These are phyloP conservation scores for Euzetes globulus DNA, from an alignment of 2,888 invertebrate genomes.

Conservation along the genomic window DNA sequence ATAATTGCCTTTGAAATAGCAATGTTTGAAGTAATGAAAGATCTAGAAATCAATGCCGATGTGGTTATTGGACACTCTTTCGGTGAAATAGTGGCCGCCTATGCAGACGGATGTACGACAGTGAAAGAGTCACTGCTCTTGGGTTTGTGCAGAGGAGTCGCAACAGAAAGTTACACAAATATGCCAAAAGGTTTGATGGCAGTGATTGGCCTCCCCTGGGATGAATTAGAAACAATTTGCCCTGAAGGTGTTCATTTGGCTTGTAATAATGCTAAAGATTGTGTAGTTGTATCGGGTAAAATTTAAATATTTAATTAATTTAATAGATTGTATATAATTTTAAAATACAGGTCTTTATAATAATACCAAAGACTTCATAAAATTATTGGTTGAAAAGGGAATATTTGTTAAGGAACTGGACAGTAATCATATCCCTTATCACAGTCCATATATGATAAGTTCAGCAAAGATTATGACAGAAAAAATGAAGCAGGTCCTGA, in stretches of 20 bases:
- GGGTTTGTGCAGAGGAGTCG: conserved; percentile 79
- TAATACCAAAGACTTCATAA: conserved; percentile 61
- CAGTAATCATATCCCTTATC: conserved; percentile 51
- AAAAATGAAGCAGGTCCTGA: conserved; percentile 54
- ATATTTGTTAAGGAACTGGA: conserved; percentile 87
- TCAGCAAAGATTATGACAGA: conserved; percentile 68
- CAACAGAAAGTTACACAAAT: background rate
- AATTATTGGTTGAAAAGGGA: conserved; percentile 61
- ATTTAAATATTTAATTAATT: conserved; percentile 59
- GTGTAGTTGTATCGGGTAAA: conserved; percentile 71
- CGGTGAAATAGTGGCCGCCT: conserved; percentile 88
- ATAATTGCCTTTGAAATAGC: conserved; percentile 96
- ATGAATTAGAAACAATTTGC: conserved; percentile 63
- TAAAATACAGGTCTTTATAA: conserved; percentile 18
- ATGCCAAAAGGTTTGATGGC: conserved; percentile 67
- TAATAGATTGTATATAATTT: too few species aligned
- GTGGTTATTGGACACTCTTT: conserved; percentile 95
- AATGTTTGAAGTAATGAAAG: conserved; percentile 71
- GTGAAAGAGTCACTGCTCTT: conserved; percentile 87
- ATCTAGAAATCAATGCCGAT: conserved; percentile 71
- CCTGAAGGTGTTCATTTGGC: conserved; percentile 74
- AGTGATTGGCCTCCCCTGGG: conserved; percentile 82
- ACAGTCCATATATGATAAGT: conserved; percentile 61
- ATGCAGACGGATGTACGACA: conserved; percentile 90
- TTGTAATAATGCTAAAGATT: conserved; percentile 90